These are phyloP conservation scores for Archilochus colubris DNA, from an alignment of 2,113 vertebrate genomes.

Conservation along the genomic window DNA sequence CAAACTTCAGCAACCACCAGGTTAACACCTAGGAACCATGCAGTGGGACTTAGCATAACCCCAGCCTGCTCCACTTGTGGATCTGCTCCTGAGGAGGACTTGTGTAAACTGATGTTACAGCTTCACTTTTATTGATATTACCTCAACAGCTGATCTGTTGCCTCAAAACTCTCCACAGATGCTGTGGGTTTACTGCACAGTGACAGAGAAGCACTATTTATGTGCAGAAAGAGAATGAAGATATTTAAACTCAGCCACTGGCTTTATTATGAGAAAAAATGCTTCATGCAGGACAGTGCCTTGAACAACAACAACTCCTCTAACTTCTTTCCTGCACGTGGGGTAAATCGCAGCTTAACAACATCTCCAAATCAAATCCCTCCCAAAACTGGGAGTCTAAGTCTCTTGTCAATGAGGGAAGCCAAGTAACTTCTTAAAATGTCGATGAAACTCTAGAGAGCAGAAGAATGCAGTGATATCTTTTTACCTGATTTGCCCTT, in stretches of 20 bases:
- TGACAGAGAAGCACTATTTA: neutral
- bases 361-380: neutral
- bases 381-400: neutral
- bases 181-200: neutral
- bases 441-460: neutral
- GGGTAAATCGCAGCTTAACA: neutral
- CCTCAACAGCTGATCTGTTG: neutral
- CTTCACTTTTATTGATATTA: neutral
- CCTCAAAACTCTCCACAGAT: neutral
- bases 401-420: neutral
- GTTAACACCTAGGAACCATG: neutral
- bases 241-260: neutral
- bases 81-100: neutral
- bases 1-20: accelerated
- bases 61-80: neutral
- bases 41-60: neutral
- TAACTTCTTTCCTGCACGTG: neutral
- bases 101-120: neutral
- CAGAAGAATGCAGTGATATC: neutral
- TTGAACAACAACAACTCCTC: neutral
- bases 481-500: constrained; percentile 23
- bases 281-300: neutral
- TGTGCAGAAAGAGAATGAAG: neutral
- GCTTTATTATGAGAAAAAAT: neutral
- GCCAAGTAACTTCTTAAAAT: neutral